phyloP scores from a whole-genome alignment of 2,888 invertebrate species.

The Sphaerophoria taeniata region DNA sequence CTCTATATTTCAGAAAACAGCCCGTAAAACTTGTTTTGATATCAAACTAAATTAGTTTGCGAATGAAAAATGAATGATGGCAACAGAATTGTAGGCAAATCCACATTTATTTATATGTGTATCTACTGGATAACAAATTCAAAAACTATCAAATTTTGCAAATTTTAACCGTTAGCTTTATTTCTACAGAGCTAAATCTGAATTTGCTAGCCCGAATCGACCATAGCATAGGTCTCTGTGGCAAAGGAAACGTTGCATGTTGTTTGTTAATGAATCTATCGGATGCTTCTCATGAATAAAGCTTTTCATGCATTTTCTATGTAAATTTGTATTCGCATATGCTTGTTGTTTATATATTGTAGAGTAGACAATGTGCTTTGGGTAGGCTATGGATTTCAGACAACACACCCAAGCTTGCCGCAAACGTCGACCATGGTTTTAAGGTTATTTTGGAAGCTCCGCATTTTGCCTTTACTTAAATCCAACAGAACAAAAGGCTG shows the following conservation, averaged over 20 bases:
- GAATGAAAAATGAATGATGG: too few species aligned
- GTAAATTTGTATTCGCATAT: conserved; percentile 22
- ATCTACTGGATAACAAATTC: too few species aligned
- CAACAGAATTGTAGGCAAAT: too few species aligned
- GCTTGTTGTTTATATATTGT: conserved; percentile 11
- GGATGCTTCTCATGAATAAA: conserved; percentile 37
- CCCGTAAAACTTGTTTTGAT: too few species aligned
- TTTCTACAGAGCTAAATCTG: neutral
- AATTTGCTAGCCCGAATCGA: neutral
- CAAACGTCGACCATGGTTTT: neutral
- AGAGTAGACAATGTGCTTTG: conserved; percentile 37
- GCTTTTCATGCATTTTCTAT: conserved; percentile 20
- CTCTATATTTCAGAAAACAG: too few species aligned
- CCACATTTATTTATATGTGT: too few species aligned
- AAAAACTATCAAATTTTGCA: too few species aligned
- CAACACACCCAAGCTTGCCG: neutral
- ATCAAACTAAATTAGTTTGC: too few species aligned
- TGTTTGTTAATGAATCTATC: conserved; percentile 42
- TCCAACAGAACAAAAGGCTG: conserved; percentile 5
- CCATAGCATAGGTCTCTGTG: conserved; percentile 2
- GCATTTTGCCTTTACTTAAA: neutral
- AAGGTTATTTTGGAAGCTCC: neutral
- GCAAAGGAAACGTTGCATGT: conserved; percentile 15
- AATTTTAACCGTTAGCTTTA: too few species aligned
- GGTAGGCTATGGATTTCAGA: neutral